These are phyloP conservation scores for Megamerina dolium DNA, from an alignment of 2,888 invertebrate species.

Conservation along the genomic window DNA sequence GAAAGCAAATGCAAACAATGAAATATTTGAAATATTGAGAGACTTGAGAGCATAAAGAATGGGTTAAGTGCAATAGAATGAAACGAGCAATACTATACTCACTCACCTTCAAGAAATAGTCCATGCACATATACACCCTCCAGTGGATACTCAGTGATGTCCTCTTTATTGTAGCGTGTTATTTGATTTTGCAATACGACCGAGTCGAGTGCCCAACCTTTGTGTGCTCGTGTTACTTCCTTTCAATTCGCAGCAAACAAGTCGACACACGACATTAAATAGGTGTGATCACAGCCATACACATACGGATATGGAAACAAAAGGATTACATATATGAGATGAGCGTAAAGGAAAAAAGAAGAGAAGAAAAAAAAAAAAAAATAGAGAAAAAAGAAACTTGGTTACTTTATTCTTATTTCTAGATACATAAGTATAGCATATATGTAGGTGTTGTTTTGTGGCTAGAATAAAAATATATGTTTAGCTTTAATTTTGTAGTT, in stretches of 20 bases:
- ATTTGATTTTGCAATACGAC: conserved; percentile 92
- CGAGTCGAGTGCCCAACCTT: conserved; percentile 95
- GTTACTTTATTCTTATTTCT: no score
- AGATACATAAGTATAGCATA: no score
- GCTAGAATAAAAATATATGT: no score
- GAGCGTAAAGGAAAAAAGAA: background rate
- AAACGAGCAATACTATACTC: no score
- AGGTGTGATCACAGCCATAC: no score
- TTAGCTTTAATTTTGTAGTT: no score
- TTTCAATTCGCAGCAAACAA: conserved; percentile 49
- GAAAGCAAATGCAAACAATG: background rate
- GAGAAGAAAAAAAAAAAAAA: background rate
- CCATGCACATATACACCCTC: conserved; percentile 91
- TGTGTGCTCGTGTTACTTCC: conserved; percentile 94
- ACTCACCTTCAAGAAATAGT: conserved; percentile 78
- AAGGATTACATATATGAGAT: background rate
- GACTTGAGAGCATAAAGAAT: no score
- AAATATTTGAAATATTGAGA: no score
- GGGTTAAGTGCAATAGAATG: no score
- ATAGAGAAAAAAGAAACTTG: no score
- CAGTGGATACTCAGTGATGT: conserved; percentile 79
- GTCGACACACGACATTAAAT: no score
- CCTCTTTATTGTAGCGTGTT: conserved; percentile 81
- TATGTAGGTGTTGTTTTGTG: no score
- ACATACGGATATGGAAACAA: background rate